Percentiles rank a stretch among this genome's conserved stretches.
phyloP scores from a whole-genome alignment of 2,797 vertebrate genomes.

The Chaetodon trifasciatus region DNA sequence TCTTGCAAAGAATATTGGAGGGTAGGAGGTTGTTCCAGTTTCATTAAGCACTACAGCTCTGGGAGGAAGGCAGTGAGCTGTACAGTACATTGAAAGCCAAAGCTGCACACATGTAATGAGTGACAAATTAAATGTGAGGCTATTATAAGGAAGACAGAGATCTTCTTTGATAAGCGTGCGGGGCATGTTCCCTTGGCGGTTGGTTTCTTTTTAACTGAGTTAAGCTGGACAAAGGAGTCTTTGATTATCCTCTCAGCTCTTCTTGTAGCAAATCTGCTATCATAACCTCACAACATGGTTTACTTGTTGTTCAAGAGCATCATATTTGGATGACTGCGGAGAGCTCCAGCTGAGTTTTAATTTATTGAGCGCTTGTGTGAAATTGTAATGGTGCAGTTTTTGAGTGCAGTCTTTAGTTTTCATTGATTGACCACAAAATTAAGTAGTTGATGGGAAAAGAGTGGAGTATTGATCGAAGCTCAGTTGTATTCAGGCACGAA shows the following conservation, averaged over 20 bases:
- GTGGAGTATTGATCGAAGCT: slow-evolving; percentile 49
- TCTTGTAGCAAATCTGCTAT: slow-evolving; percentile 26
- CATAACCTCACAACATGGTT: slow-evolving; percentile 22
- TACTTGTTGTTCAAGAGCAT: slow-evolving; percentile 45
- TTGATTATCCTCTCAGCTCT: slow-evolving; percentile 48
- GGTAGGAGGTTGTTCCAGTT: slow-evolving; percentile 52
- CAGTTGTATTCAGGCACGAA: slow-evolving; percentile 38
- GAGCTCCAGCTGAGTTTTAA: slow-evolving; percentile 48
- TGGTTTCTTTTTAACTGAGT: slow-evolving; percentile 38
- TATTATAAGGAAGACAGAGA: slow-evolving; percentile 38
- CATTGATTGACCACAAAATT: slow-evolving; percentile 52
- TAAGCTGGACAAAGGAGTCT: slow-evolving; percentile 35
- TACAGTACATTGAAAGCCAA: slow-evolving; percentile 43
- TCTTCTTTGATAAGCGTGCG: slow-evolving; percentile 38
- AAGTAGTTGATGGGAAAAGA: slow-evolving; percentile 46
- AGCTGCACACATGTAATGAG: slow-evolving; percentile 56
- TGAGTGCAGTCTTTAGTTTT: slow-evolving; percentile 43
- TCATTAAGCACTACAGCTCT: slow-evolving; percentile 45
- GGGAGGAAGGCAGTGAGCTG: slow-evolving; percentile 30
- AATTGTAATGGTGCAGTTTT: slow-evolving; percentile 37
- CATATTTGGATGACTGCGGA: slow-evolving; percentile 37
- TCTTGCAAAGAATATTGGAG: slow-evolving; percentile 40
- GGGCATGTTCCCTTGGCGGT: slow-evolving; percentile 28
- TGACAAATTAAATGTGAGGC: slow-evolving; percentile 55
- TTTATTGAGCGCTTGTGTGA: slow-evolving; percentile 48